Base-by-base conservation (phyloP, 1,140 invertebrate species). In the Heliconius hermathena region DNA sequence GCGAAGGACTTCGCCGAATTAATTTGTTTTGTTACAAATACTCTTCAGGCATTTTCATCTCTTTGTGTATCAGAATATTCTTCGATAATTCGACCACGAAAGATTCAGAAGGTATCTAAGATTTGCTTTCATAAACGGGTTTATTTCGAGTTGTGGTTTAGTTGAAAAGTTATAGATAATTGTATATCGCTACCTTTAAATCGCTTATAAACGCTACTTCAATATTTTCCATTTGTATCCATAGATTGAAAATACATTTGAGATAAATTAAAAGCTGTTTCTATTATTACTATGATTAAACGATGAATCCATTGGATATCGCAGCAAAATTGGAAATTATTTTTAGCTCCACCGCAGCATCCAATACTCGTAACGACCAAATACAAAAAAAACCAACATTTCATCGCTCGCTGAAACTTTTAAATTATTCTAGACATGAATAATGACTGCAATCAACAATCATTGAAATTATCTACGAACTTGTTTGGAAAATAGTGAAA, bases 11-110 rank as follows among this genome's bases (percentile, higher is more conserved):
- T 72, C 18, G 33, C 71, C 16, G 29, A 72, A 72, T 36, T 41
- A 72, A 41, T 38, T 72, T 36, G 71, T 72, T 38, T 72, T 72
- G 71, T 66, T 66, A 29, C 22, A 66, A 66, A 66, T 66, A 66
- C 29, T 29, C 60, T 66, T 66, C 16, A 22, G 60, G 60, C 60
- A 16, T 26, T 66, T 29, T 16, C 26, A 66, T 29, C 22, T 66
- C 57, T 60, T 60, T 60, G 57, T 60, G n/a, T 60, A 60, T 16
- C n/a, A 11, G 9, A 11, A 60, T n/a, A 60, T 60, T 60, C 60
- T 66, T 66, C 60, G 26, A 66, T 66, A 66, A 66, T 29, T 66
- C 60, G 26, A 66, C 60, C 60, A 16, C 8, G 3, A 66, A 29
- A 26, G 11, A 66, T 46, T 46, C 4, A 46, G 13, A 46, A 46